Base-by-base conservation (phyloP, 2,888 invertebrate species). In the Andrena praecox region DNA sequence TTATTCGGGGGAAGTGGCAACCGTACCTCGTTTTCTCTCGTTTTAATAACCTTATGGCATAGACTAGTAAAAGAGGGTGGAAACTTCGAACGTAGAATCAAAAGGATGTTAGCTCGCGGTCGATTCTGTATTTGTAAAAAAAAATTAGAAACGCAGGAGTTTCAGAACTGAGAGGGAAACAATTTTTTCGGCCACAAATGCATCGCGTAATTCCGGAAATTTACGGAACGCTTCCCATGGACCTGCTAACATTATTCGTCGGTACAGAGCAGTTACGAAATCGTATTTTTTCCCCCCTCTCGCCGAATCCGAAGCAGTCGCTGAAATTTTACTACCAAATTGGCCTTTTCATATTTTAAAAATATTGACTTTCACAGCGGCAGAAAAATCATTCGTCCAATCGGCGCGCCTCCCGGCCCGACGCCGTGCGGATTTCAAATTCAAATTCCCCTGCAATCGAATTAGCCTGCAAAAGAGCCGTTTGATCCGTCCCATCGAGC, bases 391-490 rank as follows among this genome's bases (percentile, higher is more conserved):
- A 75, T 80, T 84, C 70, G 77, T 64, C 82, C 89, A 85, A 89
- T 87, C 80, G 86, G 66, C 84, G 79, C 59, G 24, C 54, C 10
- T 24, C 50, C 62, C 50, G 2, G 50, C 24, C 27, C 29, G 85
- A 81, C 42, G 48, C 66, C 48, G 71, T 84, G 85, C 86, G 86
- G 90, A 93, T 93, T 93, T 93, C 84, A 88, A 90, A 93, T 93
- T 93, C 92, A 93, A 93, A 93, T 93, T 93, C 91, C 85, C 74
- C 82, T 87, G 89, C 92, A 91, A 93, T 93, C 90, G 88, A 92
- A 93, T 93, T 93, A 93, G 91, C 88, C 84, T 88, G 91, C 91
- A 91, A 92, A 92, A 92, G 91, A 89, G 90, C 89, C 93, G 93
- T 93, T 93, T 93, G 93, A 93, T 93, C 93, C 89, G 87, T 89